phyloP scores from a whole-genome alignment of 2,888 invertebrate genomes.

The Phalera bucephala region DNA sequence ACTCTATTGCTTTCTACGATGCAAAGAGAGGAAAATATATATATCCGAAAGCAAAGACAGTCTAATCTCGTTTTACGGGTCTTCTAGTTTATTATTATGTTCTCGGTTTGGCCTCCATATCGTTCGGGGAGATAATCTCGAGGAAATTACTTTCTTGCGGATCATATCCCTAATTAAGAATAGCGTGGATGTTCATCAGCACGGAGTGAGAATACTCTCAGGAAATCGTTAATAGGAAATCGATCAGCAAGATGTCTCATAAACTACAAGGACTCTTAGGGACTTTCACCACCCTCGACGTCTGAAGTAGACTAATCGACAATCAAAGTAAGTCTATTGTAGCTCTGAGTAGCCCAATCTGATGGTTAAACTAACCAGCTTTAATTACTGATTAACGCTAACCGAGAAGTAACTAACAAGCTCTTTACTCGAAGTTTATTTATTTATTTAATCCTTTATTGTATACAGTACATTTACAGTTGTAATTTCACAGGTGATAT shows the following conservation, averaged over 20 bases:
- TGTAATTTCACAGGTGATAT: too few species aligned
- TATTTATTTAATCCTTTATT: too few species aligned
- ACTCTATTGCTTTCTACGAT: background rate
- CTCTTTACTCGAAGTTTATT: too few species aligned
- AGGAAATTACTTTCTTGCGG: constrained; percentile 69
- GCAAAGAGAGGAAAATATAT: constrained; percentile 1
- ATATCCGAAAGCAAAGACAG: constrained; percentile 4
- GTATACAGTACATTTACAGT: too few species aligned
- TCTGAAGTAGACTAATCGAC: too few species aligned
- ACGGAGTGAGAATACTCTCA: constrained; percentile 45
- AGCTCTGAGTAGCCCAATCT: too few species aligned
- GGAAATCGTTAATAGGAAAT: constrained; percentile 62
- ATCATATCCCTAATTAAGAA: constrained; percentile 72
- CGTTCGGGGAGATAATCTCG: constrained; percentile 49
- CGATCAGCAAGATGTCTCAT: constrained; percentile 45
- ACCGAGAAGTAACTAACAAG: too few species aligned
- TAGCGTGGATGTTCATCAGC: constrained; percentile 49
- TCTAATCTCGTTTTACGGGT: constrained; percentile 29
- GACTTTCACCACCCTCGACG: too few species aligned
- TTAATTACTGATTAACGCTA: too few species aligned
- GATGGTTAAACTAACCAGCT: too few species aligned
- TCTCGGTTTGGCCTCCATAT: constrained; percentile 37
- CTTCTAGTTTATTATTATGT: constrained; percentile 40
- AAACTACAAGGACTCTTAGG: constrained; percentile 26
- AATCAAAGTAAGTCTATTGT: too few species aligned